These are phyloP conservation scores for Hyles euphorbiae DNA, from an alignment of 1,140 invertebrate genomes.

Conservation along the genomic window DNA sequence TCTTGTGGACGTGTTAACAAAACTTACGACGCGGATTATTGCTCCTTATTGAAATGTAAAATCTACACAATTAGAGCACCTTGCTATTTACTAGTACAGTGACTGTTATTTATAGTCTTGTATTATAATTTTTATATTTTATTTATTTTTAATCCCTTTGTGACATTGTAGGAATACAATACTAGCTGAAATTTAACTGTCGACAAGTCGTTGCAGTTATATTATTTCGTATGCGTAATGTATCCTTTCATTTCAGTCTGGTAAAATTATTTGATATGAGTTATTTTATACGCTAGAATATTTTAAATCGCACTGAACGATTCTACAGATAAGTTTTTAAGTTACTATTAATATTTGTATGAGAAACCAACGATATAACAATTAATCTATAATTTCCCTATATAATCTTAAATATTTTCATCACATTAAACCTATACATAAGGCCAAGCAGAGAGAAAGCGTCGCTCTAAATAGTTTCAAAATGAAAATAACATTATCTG, in stretches of 20 bases:
- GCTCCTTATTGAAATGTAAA: slow-evolving; percentile 16
- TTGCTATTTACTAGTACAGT: too few species aligned
- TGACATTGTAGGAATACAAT: not conserved
- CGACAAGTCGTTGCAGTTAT: too few species aligned
- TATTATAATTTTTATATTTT: not conserved
- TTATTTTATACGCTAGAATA: too few species aligned
- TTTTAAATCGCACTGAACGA: too few species aligned
- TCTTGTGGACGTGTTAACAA: slow-evolving; percentile 45
- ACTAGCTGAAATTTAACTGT: not conserved
- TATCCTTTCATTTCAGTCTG: too few species aligned
- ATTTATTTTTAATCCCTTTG: not conserved
- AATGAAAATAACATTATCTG: slow-evolving; percentile 30
- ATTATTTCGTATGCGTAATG: too few species aligned
- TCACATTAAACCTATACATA: not conserved
- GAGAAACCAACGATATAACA: too few species aligned
- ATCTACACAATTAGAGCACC: not conserved
- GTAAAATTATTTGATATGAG: too few species aligned
- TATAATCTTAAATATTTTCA: slow-evolving; percentile 1
- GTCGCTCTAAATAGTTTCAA: slow-evolving; percentile 10
- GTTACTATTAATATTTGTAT: too few species aligned
- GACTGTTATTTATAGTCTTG: too few species aligned
- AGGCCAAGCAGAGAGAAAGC: slow-evolving; percentile 2
- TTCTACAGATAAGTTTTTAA: too few species aligned
- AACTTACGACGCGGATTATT: slow-evolving; percentile 42
- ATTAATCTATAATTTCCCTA: not conserved